Conservation (phyloP, 2,797 vertebrate species). For the Peromyscus aztecus region DNA sequence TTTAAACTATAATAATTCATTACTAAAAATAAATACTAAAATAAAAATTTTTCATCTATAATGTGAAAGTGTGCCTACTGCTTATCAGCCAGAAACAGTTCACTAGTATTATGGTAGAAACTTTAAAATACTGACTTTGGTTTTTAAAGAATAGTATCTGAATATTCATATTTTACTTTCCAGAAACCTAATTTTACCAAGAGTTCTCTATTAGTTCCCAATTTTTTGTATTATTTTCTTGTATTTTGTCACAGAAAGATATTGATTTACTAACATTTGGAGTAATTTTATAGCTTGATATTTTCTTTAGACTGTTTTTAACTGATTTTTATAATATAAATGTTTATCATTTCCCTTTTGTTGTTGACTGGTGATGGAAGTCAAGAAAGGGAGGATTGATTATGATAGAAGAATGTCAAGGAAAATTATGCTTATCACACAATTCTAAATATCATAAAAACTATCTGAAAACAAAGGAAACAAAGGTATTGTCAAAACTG, state of each 20-base stretch:
- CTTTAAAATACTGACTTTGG: conserved; percentile 53
- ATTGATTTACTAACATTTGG: conserved; percentile 1
- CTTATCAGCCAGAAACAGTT: conserved; percentile 60
- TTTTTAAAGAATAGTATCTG: conserved; percentile 22
- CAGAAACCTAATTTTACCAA: conserved; percentile 14
- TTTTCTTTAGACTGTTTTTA: neutral
- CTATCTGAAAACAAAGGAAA: neutral
- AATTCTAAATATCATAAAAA: neutral
- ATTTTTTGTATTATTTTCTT: neutral
- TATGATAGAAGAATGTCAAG: neutral
- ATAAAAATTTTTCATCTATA: conserved; percentile 55
- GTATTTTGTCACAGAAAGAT: neutral
- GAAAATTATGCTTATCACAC: neutral
- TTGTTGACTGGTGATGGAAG: neutral
- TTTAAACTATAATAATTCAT: conserved; percentile 49
- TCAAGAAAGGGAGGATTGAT: neutral
- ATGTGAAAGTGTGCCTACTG: conserved; percentile 43
- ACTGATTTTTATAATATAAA: neutral
- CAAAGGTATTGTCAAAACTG: neutral
- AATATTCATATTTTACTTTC: neutral
- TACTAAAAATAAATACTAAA: conserved; percentile 52
- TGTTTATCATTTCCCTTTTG: neutral
- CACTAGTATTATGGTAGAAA: conserved; percentile 48
- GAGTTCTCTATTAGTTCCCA: neutral
- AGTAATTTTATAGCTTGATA: neutral